Base-by-base conservation (phyloP, 2,888 invertebrate genomes). In the Ceraclea dissimilis region DNA sequence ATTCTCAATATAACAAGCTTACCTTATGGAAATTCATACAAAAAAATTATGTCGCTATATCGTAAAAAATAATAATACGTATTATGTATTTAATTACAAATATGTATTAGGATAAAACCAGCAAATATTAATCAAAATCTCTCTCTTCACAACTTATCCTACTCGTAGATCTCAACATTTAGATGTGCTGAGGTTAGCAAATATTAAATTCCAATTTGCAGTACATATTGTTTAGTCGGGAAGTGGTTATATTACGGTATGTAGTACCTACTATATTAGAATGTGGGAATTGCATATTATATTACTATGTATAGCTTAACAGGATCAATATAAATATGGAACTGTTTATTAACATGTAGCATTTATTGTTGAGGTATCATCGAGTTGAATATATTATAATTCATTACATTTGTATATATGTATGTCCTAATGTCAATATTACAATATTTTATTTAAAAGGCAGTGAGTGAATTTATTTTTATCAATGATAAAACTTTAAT, bases 391-490 rank as follows among this genome's bases (percentile, higher is more conserved):
- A 52, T 48, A 49, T 44, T 48, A 48, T 54, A 8, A 31, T 39
- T 39, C 33, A 52, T 33, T 18, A 53, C 51, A 34, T 52, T 58
- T 56, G 51, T 56, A 56, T 59, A 54, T n/a, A n/a, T n/a, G n/a
- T n/a, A n/a, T n/a, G n/a, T n/a, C n/a, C 57, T 58, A 60, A 54
- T 53, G 51, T 60, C 58, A 61, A 61, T 57, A 62, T 58, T 60
- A 44, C 55, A 50, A 52, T 52, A 60, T 60, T 26, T n/a, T n/a
- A n/a, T n/a, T 8, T 52, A 50, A 61, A 62, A 62, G 62, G 62
- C 62, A 62, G 62, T 62, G 62, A 60, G 62, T 62, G 60, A 62
- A 58, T 56, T 57, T 53, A 58, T 58, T 57, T 55, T 62, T 58
- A 58, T 58, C 56, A 58, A 60, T 60, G 57, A 62, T 31, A 59